These are phyloP conservation scores for Anarsia innoxiella DNA, from an alignment of 2,888 invertebrate genomes.

Conservation along the genomic window DNA sequence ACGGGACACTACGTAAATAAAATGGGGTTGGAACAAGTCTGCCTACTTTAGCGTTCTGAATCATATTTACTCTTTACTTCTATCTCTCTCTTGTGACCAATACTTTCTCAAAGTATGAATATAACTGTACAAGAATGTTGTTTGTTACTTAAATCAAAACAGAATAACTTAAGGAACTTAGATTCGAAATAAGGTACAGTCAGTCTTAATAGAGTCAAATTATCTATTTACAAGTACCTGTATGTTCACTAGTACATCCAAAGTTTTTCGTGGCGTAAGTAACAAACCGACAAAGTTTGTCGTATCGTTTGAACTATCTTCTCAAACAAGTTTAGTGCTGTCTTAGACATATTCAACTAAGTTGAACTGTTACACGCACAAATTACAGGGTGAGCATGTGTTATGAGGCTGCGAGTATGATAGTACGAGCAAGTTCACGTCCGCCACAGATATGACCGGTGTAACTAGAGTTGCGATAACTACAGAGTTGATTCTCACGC, in stretches of 20 bases:
- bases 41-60: slow-evolving; percentile 6
- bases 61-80: slow-evolving; percentile 9
- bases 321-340: slow-evolving; percentile 24
- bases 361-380: slow-evolving; percentile 49
- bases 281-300: neutral
- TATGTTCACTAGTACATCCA: too few relatives aligned
- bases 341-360: slow-evolving; percentile 36
- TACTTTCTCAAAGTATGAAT: too few relatives aligned
- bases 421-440: slow-evolving; percentile 36
- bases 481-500: slow-evolving; percentile 36
- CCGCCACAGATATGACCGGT: slow-evolving; percentile 55
- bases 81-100: slow-evolving; percentile 3
- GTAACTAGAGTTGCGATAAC: slow-evolving; percentile 29
- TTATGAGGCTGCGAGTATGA: slow-evolving; percentile 27
- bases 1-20: slow-evolving; percentile 28
- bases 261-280: neutral
- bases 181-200: too few relatives aligned
- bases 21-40: slow-evolving; percentile 25
- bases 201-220: too few relatives aligned
- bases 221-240: too few relatives aligned
- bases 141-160: too few relatives aligned
- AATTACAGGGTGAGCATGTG: slow-evolving; percentile 45
- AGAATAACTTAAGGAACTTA: too few relatives aligned
- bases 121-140: too few relatives aligned
- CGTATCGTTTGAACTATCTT: slow-evolving; percentile 8